These are phyloP conservation scores for Myiothlypis coronata DNA, from an alignment of 2,797 vertebrate species.

Conservation along the genomic window DNA sequence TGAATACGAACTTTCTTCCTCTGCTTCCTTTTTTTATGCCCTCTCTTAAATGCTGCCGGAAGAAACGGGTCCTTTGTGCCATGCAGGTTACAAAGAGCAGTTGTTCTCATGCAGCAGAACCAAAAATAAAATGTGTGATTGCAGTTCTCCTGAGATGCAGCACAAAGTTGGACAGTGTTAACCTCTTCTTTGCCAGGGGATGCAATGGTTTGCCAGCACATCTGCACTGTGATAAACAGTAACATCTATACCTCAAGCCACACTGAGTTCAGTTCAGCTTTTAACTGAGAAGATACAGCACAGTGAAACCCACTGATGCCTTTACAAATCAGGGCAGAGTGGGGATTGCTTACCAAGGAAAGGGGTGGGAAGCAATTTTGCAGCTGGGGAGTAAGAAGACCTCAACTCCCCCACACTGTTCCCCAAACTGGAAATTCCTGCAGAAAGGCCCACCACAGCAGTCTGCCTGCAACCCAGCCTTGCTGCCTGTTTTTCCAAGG, in stretches of 20 bases:
- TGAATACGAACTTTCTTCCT: constrained; percentile 30
- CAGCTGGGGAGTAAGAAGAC: background rate
- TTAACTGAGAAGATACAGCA: background rate
- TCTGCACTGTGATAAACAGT: rapidly evolving
- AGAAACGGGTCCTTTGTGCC: background rate
- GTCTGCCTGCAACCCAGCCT: background rate
- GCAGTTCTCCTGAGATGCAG: background rate
- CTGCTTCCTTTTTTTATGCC: background rate
- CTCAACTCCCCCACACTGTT: rapidly evolving
- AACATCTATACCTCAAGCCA: background rate
- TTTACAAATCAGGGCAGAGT: background rate
- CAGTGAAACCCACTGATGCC: background rate
- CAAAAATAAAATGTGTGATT: background rate
- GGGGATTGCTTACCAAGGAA: background rate
- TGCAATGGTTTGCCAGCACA: background rate
- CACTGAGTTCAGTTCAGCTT: background rate
- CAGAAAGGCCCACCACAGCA: background rate
- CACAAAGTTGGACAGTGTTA: background rate
- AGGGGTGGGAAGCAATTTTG: background rate
- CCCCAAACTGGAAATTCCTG: rapidly evolving
- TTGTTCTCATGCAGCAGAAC: background rate
- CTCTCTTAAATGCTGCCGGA: background rate
- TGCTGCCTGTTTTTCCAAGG: background rate
- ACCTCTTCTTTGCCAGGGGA: background rate
- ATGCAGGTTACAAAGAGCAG: background rate